Evolutionary conservation across 2,797 vertebrate species (phyloP).

Genomic region (Syngnathus acus): DNA sequence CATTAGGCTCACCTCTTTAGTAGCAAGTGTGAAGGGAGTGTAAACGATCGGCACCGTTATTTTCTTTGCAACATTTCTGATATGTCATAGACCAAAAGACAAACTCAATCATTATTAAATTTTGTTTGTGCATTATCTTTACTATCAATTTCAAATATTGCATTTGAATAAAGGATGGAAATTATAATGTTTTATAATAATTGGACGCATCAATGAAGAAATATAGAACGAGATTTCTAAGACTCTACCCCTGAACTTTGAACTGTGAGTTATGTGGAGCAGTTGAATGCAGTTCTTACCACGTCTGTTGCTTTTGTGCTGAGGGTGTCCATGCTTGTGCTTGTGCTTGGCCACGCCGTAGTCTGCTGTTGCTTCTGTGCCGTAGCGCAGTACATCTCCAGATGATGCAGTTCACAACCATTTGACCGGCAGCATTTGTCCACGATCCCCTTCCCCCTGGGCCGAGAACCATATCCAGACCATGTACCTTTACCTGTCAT

Average conservation of each 20-base stretch:
- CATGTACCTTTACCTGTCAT: conserved; percentile 44
- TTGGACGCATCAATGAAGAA: no score
- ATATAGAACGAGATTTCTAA: no score
- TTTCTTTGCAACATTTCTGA: neutral
- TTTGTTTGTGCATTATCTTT: no score
- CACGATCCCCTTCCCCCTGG: conserved; percentile 58
- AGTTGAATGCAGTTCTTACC: conserved; percentile 22
- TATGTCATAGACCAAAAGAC: no score
- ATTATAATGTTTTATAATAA: no score
- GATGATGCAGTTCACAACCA: conserved; percentile 57
- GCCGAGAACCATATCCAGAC: conserved; percentile 49
- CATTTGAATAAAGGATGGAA: no score
- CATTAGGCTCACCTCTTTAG: neutral
- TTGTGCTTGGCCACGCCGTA: conserved; percentile 19
- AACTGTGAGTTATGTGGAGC: no score
- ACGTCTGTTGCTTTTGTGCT: conserved; percentile 2
- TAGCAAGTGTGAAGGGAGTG: neutral
- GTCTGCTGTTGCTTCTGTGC: conserved; percentile 29
- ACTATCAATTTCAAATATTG: no score
- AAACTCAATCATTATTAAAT: no score
- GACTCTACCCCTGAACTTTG: no score
- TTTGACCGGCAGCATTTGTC: conserved; percentile 55
- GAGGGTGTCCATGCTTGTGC: neutral
- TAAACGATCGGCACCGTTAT: neutral
- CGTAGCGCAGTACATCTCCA: conserved; percentile 66